Base-by-base conservation (phyloP, 2,113 vertebrate species). In the Oceanites oceanicus region DNA sequence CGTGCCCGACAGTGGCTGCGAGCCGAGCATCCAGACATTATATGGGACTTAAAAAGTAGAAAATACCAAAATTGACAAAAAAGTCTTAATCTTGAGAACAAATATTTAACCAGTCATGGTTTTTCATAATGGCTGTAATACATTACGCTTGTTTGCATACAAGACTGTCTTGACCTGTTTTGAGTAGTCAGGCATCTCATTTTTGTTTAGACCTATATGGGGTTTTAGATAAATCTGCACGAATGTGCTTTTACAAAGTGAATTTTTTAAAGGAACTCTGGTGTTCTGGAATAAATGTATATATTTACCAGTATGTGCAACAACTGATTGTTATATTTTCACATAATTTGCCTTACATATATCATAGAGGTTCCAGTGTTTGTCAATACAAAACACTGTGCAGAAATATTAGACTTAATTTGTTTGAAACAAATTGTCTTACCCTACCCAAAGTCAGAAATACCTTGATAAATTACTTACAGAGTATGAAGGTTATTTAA, bases 161-260 rank as follows among this genome's bases (percentile, higher is more conserved):
- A 98, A 97, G 94, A 98, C 71, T 97, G 96, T 99, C 92, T 96
- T 96, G 97, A 93, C 95, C 94, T 92, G 72, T 96, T 98, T 95
- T 5, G 7, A 97, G 91, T 95, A 97, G 97, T 98, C 97, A 94
- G 96, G 97, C 97, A 91, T 98, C 97, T 97, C 94, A 75, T 94
- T 98, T 98, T 98, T 97, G 91, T 98, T 98, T 82, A 82, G 74
- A 95, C 91, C 88, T 95, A 74, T 96, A 97, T 97, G 83, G 70
- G 98, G 97, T 98, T 98, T 98, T 98, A 98, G 98, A 98, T 96
- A 98, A 98, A 98, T 72, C 92, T 97, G 87, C 88, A 97, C 98
- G 27, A 98, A 98, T 98, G 97, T 98, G 98, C 95, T 98, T 98
- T 99, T 98, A 98, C 52, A 58, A 83, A 95, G 74, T 72, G 59